phyloP scores from a whole-genome alignment of 2,888 invertebrate species.

The Oligia strigilis region DNA sequence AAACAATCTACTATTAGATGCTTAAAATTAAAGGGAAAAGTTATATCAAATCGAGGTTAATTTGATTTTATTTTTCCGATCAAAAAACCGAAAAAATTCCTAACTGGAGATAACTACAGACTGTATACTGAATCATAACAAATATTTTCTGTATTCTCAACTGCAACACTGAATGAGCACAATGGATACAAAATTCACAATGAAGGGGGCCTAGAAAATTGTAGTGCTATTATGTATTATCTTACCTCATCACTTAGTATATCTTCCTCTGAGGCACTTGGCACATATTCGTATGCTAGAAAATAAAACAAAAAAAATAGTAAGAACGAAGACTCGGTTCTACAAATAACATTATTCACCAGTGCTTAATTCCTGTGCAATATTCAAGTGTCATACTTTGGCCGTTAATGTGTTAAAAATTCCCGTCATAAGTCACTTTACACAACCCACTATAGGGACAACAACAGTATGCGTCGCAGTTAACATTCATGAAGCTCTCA shows the following conservation, averaged over 20 bases:
- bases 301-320: constrained; percentile 50
- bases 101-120: too few relatives aligned
- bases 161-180: not conserved
- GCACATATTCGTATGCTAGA: constrained; percentile 97
- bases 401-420: constrained; percentile 57
- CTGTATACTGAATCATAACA: not conserved
- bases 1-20: too few relatives aligned
- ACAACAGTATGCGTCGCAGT: constrained; percentile 59
- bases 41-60: not conserved
- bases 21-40: not conserved
- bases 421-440: constrained; percentile 10
- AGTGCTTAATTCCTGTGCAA: constrained; percentile 52
- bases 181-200: not conserved
- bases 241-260: constrained; percentile 94
- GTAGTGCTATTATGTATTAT: constrained; percentile 10
- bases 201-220: not conserved
- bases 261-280: constrained; percentile 96
- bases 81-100: not conserved
- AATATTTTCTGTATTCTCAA: not conserved
- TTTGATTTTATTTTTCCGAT: not conserved
- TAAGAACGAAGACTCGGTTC: not conserved
- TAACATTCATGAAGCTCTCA: constrained; percentile 70
- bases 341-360: constrained; percentile 13
- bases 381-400: constrained; percentile 34
- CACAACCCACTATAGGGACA: constrained; percentile 24